Percentiles rank a stretch among this genome's conserved stretches.
Conservation (phyloP, 2,113 vertebrate genomes). For the Poeciliopsis retropinna region DNA sequence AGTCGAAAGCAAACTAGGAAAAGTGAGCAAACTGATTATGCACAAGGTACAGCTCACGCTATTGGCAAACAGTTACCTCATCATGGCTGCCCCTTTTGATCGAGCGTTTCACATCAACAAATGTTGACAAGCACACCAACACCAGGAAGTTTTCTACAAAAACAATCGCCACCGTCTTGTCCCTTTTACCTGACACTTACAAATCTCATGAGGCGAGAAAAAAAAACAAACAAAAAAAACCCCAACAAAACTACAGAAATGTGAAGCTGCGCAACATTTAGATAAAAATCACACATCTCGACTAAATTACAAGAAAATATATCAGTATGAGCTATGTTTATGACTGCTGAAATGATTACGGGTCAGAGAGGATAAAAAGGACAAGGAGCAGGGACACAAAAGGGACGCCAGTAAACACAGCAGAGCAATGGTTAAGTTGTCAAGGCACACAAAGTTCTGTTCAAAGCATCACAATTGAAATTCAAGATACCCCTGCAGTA, state of each 20-base stretch:
- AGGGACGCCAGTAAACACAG: slow-evolving; percentile 68
- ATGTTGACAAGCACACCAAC: slow-evolving; percentile 73
- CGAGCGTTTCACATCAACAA: slow-evolving; percentile 77
- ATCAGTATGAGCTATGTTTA: slow-evolving; percentile 37
- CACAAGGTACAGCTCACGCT: slow-evolving; percentile 72
- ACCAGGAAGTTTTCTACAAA: slow-evolving; percentile 63
- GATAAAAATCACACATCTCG: slow-evolving; percentile 67
- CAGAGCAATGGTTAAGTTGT: slow-evolving; percentile 69
- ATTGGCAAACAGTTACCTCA: slow-evolving; percentile 74
- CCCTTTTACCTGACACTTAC: slow-evolving; percentile 73
- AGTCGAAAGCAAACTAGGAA: slow-evolving; percentile 70
- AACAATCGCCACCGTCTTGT: slow-evolving; percentile 87
- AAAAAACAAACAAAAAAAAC: slow-evolving; percentile 2
- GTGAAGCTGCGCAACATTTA: slow-evolving; percentile 81
- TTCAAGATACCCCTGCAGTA: slow-evolving; percentile 76
- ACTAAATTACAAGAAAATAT: slow-evolving; percentile 43
- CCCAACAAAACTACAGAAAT: slow-evolving; percentile 56
- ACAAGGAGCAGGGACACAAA: slow-evolving; percentile 49
- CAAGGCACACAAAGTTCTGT: slow-evolving; percentile 81
- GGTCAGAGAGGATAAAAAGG: slow-evolving; percentile 41
- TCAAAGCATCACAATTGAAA: slow-evolving; percentile 75
- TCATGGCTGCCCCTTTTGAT: slow-evolving; percentile 71
- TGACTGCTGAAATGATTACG: slow-evolving; percentile 24
- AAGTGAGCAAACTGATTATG: slow-evolving; percentile 71
- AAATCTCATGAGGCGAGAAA: slow-evolving; percentile 78